A percentile compares a stretch with the other conserved stretches of the same genome.
phyloP scores from a whole-genome alignment of 2,113 vertebrate species.

The Regulus satrapa region DNA sequence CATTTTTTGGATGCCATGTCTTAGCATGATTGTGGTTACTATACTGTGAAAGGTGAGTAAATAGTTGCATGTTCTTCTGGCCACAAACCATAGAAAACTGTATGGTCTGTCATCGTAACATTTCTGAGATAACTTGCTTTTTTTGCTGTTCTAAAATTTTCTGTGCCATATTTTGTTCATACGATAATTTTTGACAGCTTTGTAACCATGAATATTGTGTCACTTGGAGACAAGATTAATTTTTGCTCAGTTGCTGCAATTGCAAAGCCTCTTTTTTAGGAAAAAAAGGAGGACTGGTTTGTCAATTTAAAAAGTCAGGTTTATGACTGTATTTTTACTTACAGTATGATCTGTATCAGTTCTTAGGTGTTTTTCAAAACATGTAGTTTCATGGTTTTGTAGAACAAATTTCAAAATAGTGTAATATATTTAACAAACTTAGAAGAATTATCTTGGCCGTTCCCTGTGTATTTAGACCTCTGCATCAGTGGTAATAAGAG shows the following conservation, averaged over 20 bases:
- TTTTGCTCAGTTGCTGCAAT: background rate
- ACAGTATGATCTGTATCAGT: background rate
- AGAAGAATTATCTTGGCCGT: background rate
- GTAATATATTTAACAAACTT: background rate
- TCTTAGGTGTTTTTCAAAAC: background rate
- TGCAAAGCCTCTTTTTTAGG: background rate
- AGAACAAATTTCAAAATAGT: background rate
- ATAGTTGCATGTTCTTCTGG: background rate
- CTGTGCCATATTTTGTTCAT: background rate
- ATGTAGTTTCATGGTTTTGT: background rate
- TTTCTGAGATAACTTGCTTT: background rate
- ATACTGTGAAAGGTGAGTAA: background rate
- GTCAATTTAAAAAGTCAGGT: background rate
- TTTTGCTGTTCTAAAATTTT: background rate
- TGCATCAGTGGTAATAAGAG: background rate
- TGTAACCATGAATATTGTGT: background rate
- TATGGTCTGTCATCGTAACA: background rate
- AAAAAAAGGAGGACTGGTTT: background rate
- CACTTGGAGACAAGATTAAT: background rate
- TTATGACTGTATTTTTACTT: background rate
- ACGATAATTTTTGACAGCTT: background rate
- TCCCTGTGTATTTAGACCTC: background rate
- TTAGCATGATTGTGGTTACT: background rate
- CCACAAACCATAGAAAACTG: background rate
- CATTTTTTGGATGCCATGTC: background rate